A percentile compares a stretch with the other conserved stretches of the same genome.
Conservation (phyloP, 2,888 invertebrate genomes). For the Clostera curtula region DNA sequence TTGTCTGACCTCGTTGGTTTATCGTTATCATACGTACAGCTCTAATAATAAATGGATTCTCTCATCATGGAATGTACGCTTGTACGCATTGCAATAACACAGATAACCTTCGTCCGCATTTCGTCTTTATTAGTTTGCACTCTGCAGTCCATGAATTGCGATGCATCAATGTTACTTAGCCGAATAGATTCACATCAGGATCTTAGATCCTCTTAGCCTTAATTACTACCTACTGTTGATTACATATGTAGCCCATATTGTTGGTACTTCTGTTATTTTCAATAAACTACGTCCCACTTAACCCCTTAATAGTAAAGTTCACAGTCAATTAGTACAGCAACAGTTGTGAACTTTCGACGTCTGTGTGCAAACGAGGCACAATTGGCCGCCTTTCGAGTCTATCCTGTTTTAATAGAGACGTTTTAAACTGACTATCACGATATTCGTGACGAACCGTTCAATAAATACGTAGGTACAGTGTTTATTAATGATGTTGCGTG, state of each 20-base stretch:
- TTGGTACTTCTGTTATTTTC: constrained; percentile 34
- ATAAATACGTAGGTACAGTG: constrained; percentile 14
- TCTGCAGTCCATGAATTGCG: constrained; percentile 22
- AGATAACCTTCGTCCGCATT: constrained; percentile 51
- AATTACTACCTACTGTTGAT: too few relatives aligned
- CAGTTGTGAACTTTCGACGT: constrained; percentile 55
- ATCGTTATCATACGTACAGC: constrained; percentile 67
- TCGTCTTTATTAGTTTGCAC: constrained; percentile 40
- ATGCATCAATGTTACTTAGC: too few relatives aligned
- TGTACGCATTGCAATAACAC: constrained; percentile 36
- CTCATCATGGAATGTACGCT: constrained; percentile 44
- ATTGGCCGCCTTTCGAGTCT: constrained; percentile 43
- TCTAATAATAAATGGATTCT: constrained; percentile 62
- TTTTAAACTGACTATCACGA: constrained; percentile 38
- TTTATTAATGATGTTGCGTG: constrained; percentile 24
- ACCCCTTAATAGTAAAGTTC: constrained; percentile 57
- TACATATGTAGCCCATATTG: constrained; percentile 25
- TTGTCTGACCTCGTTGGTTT: constrained; percentile 69
- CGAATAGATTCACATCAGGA: constrained; percentile 23
- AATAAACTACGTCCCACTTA: constrained; percentile 50
- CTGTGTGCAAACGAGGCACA: constrained; percentile 47
- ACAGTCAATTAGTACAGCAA: constrained; percentile 57
- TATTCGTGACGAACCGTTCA: constrained; percentile 27
- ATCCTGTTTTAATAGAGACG: constrained; percentile 37
- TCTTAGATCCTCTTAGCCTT: too few relatives aligned